Base-by-base conservation (phyloP, 2,888 invertebrate genomes). In the Hirtodrosophila alboralis region DNA sequence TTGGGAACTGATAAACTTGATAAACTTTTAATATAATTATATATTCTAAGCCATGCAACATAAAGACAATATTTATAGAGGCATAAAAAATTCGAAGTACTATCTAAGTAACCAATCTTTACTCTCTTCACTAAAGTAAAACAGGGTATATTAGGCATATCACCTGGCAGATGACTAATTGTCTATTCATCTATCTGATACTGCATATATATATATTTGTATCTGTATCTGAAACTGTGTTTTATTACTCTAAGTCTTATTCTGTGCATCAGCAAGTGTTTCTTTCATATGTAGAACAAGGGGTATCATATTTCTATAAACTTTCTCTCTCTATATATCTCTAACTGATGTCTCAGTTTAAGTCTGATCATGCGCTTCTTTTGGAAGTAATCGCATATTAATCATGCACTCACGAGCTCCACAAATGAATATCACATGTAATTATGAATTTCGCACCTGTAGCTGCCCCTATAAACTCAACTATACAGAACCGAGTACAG, bases 231-330 rank as follows among this genome's bases (percentile, higher is more conserved):
- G 23, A 27, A 14, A 10, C 45, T 48, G 34, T 10, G 10, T 33
- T 23, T 18, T 26, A 30, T n/a, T 18, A 40, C 23, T 37, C 26
- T 51, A 28, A 10, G 14, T 16, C n/a, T n/a, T n/a, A n/a, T n/a
- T n/a, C 40, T 26, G 33, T 12, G 28, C 3, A 2, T 8, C n/a
- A 62, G 58, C 63, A 68, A 49, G 58, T 72, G 54, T 47, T 51
- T 28, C 27, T 47, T 51, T 28, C 27, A 26, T 51, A 40, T 28
- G 33, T 58, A 53, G 27, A 44, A 18, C 40, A 34, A 23, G 9
- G n/a, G n/a, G 27, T 67, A 52, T 67, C 52, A 38, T 98, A 57
- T 67, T 52, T 12, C 68, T 28, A 18, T 40, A 6, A 10, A 40
- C 12, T n/a, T 12, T 18, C 8, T 16, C 12, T 27, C 44, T 10